These are phyloP conservation scores for Pantherophis guttatus DNA, from an alignment of 2,113 vertebrate genomes.

Conservation along the genomic window DNA sequence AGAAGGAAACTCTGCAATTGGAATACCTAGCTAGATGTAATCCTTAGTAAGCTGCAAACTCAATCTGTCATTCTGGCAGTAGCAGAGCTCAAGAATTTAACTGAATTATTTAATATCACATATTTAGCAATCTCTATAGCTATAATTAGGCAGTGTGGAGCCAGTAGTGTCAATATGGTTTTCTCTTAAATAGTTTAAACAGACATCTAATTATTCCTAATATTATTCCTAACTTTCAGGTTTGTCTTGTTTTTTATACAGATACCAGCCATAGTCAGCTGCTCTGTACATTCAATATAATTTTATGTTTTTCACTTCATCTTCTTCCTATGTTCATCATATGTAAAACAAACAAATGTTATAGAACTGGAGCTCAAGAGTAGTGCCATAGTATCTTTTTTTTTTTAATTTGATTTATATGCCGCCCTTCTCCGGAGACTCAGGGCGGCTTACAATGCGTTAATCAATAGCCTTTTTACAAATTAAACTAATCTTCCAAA, in stretches of 20 bases:
- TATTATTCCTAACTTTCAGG: background rate
- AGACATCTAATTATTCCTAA: background rate
- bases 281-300: background rate
- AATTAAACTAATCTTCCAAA: background rate
- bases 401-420: too few species aligned
- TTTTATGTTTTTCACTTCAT: background rate
- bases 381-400: background rate
- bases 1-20: background rate
- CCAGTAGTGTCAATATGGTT: background rate
- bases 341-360: background rate
- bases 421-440: too few species aligned
- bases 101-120: background rate
- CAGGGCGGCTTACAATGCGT: too few species aligned
- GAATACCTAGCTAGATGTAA: constrained; percentile 4
- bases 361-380: background rate
- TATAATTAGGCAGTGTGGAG: constrained; percentile 9
- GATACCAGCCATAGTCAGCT: background rate
- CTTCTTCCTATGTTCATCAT: background rate
- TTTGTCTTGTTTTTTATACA: background rate
- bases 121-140: background rate
- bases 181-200: background rate
- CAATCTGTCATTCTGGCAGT: constrained; percentile 13
- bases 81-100: background rate
- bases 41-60: background rate
- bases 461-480: background rate